phyloP scores from a whole-genome alignment of 2,888 invertebrate species.

The Strigamia crassipes region DNA sequence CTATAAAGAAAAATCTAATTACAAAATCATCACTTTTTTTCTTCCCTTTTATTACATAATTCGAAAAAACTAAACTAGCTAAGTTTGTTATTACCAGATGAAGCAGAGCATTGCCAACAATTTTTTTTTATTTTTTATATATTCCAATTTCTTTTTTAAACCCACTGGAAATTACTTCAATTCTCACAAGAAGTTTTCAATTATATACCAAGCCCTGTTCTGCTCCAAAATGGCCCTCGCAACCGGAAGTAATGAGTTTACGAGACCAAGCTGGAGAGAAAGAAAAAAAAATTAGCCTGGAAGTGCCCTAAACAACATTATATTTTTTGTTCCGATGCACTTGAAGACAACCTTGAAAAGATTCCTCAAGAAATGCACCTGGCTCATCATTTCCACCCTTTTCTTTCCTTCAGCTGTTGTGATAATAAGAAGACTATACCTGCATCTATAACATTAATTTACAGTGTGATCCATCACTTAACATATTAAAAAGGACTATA shows the following conservation, averaged over 20 bases:
- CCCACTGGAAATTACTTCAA: neutral
- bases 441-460: conserved; percentile 33
- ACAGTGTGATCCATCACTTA: neutral
- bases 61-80: neutral
- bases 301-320: conserved; percentile 18
- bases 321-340: conserved; percentile 1
- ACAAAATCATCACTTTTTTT: too few species aligned
- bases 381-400: conserved; percentile 34
- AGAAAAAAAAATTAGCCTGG: conserved; percentile 35
- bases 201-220: conserved; percentile 36
- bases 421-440: neutral
- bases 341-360: conserved; percentile 20
- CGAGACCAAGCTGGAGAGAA: neutral
- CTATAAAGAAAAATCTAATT: too few species aligned
- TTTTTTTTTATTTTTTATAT: neutral
- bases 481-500: neutral
- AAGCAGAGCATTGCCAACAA: conserved; percentile 25
- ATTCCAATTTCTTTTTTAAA: neutral
- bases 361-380: conserved; percentile 36
- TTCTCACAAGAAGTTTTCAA: conserved; percentile 31
- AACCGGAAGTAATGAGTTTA: conserved; percentile 35
- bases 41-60: neutral
- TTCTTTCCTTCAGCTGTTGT: conserved; percentile 37
- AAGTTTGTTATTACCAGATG: conserved; percentile 22
- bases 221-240: conserved; percentile 22